Base-by-base conservation (phyloP, 1,140 invertebrate species). In the Pseudomyrmex flavicornis region DNA sequence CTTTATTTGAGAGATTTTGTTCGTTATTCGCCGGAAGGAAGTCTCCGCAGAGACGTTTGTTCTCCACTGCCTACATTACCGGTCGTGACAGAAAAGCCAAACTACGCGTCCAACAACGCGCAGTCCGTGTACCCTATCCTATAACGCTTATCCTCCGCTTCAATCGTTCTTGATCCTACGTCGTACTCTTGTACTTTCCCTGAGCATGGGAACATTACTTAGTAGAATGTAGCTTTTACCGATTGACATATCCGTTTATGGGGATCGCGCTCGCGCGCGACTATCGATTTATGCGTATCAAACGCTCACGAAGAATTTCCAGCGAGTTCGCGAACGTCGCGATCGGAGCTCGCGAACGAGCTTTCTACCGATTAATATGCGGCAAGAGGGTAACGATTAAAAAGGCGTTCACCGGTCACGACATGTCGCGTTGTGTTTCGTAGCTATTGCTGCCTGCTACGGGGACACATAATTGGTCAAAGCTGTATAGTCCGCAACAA, bases 291-390 rank as follows among this genome's bases (percentile, higher is more conserved):
- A 48, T 59, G n/a, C 66, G 58, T 70, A 70, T 70, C 77, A 54
- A 73, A 26, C 35, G 8, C n/a, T 58, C 80, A 20, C 1, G 12
- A 22, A 5, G 48, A 15, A 17, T 70, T 75, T 85, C 8, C 56
- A 61, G n/a, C 17, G 75, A 68, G 54, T 59, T 54, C 62, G 17
- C 35, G 52, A 58, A 58, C 20, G 52, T 75, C 12, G 48, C 69
- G 72, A 46, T 22, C 26, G 46, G 54, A 17, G n/a, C 70, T 54
- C 52, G 72, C 63, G 17, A 35, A 65, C 56, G 80, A 62, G 84
- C 89, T 91, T 90, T 90, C 90, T 88, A 91, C 26, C 89, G 88
- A 88, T 91, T 88, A 90, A 91, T 90, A 88, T 85, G 88, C 87
- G 72, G 61, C 77, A 54, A 84, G 72, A 44, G 10, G 48, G 20